These are phyloP conservation scores for Anagrus nilaparvatae DNA, from an alignment of 1,140 invertebrate genomes.

Conservation along the genomic window DNA sequence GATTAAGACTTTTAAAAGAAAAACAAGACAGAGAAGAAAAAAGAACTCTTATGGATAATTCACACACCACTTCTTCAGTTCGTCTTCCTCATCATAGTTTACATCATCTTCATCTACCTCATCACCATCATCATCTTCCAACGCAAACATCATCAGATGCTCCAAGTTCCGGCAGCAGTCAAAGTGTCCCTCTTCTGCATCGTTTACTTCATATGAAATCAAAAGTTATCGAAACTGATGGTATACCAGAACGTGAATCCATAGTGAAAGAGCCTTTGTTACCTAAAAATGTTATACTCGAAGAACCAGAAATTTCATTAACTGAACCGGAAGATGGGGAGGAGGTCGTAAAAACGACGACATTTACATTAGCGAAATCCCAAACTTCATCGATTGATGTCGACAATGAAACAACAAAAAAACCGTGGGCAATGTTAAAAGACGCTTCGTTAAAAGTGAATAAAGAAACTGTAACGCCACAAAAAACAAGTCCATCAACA, in stretches of 20 bases:
- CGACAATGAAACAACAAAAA: conserved; percentile 23
- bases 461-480: background rate
- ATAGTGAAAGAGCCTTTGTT: conserved; percentile 29
- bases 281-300: conserved; percentile 24
- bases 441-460: conserved; percentile 34
- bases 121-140: background rate
- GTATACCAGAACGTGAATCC: conserved; percentile 26
- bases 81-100: background rate
- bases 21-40: conserved; percentile 63
- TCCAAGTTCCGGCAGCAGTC: conserved; percentile 10
- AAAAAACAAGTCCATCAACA: too few species aligned
- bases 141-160: conserved; percentile 1
- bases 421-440: conserved; percentile 38
- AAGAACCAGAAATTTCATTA: conserved; percentile 19
- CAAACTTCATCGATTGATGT: conserved; percentile 8
- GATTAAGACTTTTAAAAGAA: conserved; percentile 70
- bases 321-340: background rate
- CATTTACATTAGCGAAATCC: background rate
- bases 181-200: conserved; percentile 59
- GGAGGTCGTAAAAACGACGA: background rate
- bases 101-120: too few species aligned
- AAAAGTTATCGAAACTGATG: conserved; percentile 62
- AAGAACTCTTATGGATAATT: conserved; percentile 44
- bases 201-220: conserved; percentile 67
- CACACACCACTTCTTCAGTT: conserved; percentile 19